Conservation (phyloP, 1,140 invertebrate species). For the Wasmannia auropunctata region DNA sequence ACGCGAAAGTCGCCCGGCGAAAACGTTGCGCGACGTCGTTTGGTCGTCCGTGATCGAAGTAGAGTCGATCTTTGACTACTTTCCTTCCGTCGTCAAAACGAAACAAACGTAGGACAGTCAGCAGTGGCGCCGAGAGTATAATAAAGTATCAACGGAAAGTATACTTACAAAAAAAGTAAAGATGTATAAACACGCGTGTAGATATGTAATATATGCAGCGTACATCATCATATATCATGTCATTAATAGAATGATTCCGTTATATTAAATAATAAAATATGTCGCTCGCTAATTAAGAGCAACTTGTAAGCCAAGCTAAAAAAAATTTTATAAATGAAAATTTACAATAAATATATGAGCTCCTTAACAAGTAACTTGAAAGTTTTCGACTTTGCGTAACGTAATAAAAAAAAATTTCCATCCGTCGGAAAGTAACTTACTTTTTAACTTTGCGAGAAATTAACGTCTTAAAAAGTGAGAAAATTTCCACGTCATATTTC, state of each 20-base stretch:
- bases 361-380: background rate
- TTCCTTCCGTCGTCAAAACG: conserved; percentile 60
- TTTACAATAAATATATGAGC: background rate
- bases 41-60: conserved; percentile 62
- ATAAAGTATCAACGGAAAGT: conserved; percentile 59
- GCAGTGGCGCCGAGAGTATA: conserved; percentile 60
- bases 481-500: background rate
- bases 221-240: background rate
- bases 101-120: conserved; percentile 67
- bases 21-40: conserved; percentile 53
- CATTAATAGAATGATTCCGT: background rate
- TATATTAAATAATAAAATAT: background rate
- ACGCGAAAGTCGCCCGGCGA: conserved; percentile 16
- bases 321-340: background rate
- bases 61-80: conserved; percentile 41
- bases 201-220: conserved; percentile 53
- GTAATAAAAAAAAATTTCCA: background rate
- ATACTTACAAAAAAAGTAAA: conserved; percentile 53
- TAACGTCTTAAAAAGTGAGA: background rate
- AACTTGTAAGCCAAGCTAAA: background rate
- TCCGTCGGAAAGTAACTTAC: background rate
- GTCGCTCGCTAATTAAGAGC: background rate
- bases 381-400: background rate
- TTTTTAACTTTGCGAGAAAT: background rate
- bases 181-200: conserved; percentile 42